These are phyloP conservation scores for Columba guinea DNA, from an alignment of 2,797 vertebrate genomes.

Conservation along the genomic window DNA sequence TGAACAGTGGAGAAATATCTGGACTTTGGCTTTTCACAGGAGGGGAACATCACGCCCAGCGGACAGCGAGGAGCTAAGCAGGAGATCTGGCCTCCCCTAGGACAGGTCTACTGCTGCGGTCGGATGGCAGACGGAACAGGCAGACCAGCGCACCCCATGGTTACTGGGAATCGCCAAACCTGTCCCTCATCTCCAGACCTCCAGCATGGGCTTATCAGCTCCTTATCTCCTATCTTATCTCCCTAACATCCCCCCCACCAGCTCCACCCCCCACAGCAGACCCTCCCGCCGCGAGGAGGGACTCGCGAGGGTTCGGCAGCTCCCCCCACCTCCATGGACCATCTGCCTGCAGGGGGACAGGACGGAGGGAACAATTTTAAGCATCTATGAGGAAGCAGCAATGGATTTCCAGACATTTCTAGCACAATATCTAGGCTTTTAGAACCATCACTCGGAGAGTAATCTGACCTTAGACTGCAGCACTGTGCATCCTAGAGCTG, in stretches of 20 bases:
- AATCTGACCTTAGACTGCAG: background rate
- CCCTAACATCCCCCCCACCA: background rate
- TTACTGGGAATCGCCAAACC: background rate
- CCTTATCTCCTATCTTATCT: background rate
- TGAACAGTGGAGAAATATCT: background rate
- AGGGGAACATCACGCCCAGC: background rate
- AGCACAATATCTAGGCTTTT: background rate
- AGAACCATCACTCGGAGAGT: background rate
- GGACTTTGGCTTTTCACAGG: background rate
- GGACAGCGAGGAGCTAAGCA: background rate
- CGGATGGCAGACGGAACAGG: background rate
- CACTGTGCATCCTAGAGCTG: background rate
- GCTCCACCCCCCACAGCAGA: background rate
- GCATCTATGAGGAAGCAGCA: background rate
- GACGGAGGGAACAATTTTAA: accelerated
- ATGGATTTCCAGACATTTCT: background rate
- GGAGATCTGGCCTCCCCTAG: background rate
- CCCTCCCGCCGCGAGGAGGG: too few species aligned
- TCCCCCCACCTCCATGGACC: background rate
- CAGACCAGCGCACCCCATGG: background rate
- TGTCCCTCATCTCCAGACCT: background rate
- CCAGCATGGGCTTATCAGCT: background rate
- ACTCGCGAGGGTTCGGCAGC: background rate
- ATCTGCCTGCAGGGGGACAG: background rate
- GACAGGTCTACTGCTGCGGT: background rate